Evolutionary conservation across 2,797 vertebrate species (phyloP).

Genomic region (Hydrocynus forskahlii): DNA sequence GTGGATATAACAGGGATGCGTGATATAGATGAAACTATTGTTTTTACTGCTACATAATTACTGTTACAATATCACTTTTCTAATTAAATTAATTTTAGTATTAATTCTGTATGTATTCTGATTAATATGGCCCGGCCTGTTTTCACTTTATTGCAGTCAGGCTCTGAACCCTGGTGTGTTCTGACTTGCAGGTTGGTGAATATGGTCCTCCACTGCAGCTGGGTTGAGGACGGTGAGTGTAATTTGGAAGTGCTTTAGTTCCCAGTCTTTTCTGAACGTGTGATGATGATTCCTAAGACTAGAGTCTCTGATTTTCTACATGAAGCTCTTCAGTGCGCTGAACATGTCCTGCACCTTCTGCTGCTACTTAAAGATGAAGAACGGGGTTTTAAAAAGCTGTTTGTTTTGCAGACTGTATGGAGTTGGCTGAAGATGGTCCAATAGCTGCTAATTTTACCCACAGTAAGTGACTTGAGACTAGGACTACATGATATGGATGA

Average conservation of each 20-base stretch:
- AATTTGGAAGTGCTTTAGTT: neutral
- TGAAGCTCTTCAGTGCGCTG: conserved; percentile 79
- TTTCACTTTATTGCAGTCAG: too few relatives aligned
- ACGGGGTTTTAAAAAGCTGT: neutral
- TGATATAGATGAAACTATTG: too few relatives aligned
- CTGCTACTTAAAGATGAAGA: neutral
- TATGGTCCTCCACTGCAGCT: neutral
- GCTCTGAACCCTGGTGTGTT: too few relatives aligned
- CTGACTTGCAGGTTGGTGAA: neutral
- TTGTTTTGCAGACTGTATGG: neutral
- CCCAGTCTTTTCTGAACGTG: conserved; percentile 9
- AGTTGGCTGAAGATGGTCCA: neutral
- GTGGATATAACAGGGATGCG: too few relatives aligned
- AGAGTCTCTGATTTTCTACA: conserved; percentile 77
- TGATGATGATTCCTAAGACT: conserved; percentile 74
- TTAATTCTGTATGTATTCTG: too few relatives aligned
- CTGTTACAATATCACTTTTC: too few relatives aligned
- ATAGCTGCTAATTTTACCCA: neutral
- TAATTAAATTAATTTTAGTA: too few relatives aligned
- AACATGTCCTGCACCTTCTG: conserved; percentile 37
- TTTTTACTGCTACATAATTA: too few relatives aligned
- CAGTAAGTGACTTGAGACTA: too few relatives aligned
- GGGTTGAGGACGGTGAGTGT: neutral
- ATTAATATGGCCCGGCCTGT: too few relatives aligned
- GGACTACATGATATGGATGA: too few relatives aligned